These are phyloP conservation scores for Arvicola amphibius DNA, from an alignment of 2,797 vertebrate genomes.

Conservation along the genomic window DNA sequence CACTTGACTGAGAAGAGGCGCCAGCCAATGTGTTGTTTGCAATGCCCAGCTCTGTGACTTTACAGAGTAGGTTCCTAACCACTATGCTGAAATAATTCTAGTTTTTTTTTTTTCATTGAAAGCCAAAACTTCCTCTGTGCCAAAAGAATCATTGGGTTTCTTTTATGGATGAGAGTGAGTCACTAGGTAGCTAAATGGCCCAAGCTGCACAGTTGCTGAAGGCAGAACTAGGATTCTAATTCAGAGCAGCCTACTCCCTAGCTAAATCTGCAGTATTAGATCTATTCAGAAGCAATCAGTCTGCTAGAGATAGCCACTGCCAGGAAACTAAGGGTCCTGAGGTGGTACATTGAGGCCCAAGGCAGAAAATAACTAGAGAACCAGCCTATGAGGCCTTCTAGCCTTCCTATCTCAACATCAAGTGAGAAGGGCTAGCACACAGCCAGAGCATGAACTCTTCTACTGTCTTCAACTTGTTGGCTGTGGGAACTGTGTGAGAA, in stretches of 20 bases:
- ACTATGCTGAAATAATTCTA: not conserved
- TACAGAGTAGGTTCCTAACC: not conserved
- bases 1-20: not conserved
- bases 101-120: conserved; percentile 12
- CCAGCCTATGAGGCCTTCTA: not conserved
- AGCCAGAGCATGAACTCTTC: not conserved
- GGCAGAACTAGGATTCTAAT: not conserved
- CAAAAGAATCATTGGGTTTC: conserved; percentile 2
- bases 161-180: not conserved
- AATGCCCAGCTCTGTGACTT: not conserved
- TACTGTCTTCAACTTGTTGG: not conserved
- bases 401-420: not conserved
- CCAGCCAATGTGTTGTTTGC: not conserved
- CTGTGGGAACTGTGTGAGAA: not conserved
- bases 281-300: not conserved
- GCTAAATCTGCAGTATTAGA: not conserved
- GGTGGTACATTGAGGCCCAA: not conserved
- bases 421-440: not conserved
- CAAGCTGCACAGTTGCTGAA: not conserved
- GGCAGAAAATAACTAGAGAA: not conserved
- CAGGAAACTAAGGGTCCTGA: not conserved
- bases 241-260: not conserved
- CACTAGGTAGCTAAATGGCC: not conserved
- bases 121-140: not conserved
- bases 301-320: not conserved